Evolutionary conservation across 2,797 vertebrate genomes (phyloP).

Genomic region (Odontamblyopus lacepedii): DNA sequence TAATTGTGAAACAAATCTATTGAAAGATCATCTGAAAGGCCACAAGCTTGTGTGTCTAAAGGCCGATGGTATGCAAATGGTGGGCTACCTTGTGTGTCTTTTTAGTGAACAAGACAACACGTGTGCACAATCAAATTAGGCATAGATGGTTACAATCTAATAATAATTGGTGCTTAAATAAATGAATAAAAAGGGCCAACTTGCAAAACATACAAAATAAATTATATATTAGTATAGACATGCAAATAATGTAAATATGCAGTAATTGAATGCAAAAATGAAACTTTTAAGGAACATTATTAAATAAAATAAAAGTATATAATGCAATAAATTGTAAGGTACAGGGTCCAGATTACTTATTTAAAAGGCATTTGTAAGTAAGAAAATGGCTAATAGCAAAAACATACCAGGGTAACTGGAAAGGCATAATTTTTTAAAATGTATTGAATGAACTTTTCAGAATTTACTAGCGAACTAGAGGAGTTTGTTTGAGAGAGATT

Average conservation of each 20-base stretch:
- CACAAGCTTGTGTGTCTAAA: constrained; percentile 55
- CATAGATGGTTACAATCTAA: constrained; percentile 69
- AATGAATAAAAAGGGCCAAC: constrained; percentile 35
- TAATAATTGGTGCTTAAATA: constrained; percentile 35
- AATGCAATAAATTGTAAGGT: constrained; percentile 40
- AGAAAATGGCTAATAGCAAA: constrained; percentile 47
- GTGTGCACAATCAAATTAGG: constrained; percentile 46
- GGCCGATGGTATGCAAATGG: constrained; percentile 26
- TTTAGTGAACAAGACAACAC: constrained; percentile 32
- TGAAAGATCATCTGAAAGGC: constrained; percentile 62
- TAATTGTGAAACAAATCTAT: constrained; percentile 45
- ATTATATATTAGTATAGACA: constrained; percentile 55
- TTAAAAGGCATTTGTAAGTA: constrained; percentile 39
- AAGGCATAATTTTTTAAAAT: constrained; percentile 54
- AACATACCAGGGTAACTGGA: constrained; percentile 49
- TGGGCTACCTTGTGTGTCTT: constrained; percentile 37
- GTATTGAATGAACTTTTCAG: constrained; percentile 1
- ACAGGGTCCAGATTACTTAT: constrained; percentile 38
- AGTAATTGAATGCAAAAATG: constrained; percentile 37
- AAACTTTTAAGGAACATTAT: constrained; percentile 64
- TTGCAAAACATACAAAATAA: constrained; percentile 42
- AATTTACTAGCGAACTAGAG: constrained; percentile 76
- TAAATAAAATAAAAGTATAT: constrained; percentile 29
- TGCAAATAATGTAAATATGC: constrained; percentile 59
- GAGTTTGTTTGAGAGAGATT: constrained; percentile 94